Conservation (phyloP, 2,113 vertebrate genomes). For the Plotosus lineatus region DNA sequence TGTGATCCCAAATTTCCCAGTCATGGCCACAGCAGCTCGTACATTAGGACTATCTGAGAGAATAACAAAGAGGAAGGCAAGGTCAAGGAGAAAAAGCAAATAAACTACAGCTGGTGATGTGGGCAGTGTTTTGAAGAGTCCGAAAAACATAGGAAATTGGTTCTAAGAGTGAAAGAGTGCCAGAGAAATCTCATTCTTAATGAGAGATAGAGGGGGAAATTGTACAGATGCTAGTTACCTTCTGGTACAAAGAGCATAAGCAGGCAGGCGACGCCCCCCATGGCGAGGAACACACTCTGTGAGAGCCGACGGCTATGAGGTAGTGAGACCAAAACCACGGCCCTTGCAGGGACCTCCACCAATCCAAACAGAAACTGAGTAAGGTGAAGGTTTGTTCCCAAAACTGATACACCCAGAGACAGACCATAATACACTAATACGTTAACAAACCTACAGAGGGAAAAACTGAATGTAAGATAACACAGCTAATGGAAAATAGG, state of each 20-base stretch:
- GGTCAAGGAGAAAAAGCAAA: background rate
- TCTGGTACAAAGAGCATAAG: slow-evolving; percentile 75
- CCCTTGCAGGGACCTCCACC: slow-evolving; percentile 80
- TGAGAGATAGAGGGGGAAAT: background rate
- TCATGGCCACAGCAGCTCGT: slow-evolving; percentile 70
- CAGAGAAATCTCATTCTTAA: background rate
- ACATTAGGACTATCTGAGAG: slow-evolving; percentile 66
- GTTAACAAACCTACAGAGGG: slow-evolving; percentile 81
- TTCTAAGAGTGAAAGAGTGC: background rate
- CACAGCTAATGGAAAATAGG: background rate
- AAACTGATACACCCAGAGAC: slow-evolving; percentile 78
- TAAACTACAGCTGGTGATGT: background rate
- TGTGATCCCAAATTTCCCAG: slow-evolving; percentile 82
- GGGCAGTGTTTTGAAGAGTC: background rate
- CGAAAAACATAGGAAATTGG: background rate
- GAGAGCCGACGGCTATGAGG: slow-evolving; percentile 69
- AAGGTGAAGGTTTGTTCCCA: slow-evolving; percentile 84
- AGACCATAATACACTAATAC: slow-evolving; percentile 85
- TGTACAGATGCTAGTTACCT: slow-evolving; percentile 54
- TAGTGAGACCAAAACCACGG: slow-evolving; percentile 65
- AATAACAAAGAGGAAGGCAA: background rate
- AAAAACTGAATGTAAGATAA: background rate
- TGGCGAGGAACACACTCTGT: slow-evolving; percentile 66
- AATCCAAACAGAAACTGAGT: slow-evolving; percentile 84
- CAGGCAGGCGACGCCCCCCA: slow-evolving; percentile 71